Evolutionary conservation across 1,140 invertebrate genomes (phyloP).

Genomic region (Polyergus mexicanus): DNA sequence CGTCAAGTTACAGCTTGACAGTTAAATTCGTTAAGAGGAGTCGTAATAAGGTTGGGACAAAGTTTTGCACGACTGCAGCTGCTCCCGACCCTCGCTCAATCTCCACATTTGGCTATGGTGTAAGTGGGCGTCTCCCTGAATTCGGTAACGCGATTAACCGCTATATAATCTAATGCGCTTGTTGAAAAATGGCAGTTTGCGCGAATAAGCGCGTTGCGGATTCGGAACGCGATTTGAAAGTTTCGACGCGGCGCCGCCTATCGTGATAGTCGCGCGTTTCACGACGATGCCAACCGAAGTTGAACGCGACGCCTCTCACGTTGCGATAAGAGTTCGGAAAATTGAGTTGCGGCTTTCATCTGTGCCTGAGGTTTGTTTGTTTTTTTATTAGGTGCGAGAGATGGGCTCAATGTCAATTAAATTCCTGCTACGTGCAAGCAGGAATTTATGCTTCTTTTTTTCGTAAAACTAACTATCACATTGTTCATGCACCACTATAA

Average conservation of each 20-base stretch:
- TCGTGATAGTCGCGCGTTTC: conserved; percentile 27
- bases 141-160: conserved; percentile 55
- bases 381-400: conserved; percentile 27
- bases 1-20: conserved; percentile 81
- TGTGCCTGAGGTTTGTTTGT: neutral
- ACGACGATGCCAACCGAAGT: conserved; percentile 1
- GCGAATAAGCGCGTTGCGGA: conserved; percentile 34
- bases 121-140: conserved; percentile 50
- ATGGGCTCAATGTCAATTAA: neutral
- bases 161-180: conserved; percentile 30
- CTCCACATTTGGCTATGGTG: conserved; percentile 42
- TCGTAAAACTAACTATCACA: neutral
- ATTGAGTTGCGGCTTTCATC: conserved; percentile 21
- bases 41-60: conserved; percentile 82
- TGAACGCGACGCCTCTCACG: conserved; percentile 26
- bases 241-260: conserved; percentile 6
- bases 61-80: conserved; percentile 77
- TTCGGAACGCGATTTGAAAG: conserved; percentile 48
- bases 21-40: conserved; percentile 83
- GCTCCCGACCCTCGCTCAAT: conserved; percentile 46
- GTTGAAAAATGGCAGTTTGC: conserved; percentile 30
- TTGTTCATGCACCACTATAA: neutral
- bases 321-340: conserved; percentile 34
- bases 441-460: neutral
- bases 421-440: neutral